phyloP scores from a whole-genome alignment of 2,113 vertebrate species.

The Psilopsiagon aurifrons region DNA sequence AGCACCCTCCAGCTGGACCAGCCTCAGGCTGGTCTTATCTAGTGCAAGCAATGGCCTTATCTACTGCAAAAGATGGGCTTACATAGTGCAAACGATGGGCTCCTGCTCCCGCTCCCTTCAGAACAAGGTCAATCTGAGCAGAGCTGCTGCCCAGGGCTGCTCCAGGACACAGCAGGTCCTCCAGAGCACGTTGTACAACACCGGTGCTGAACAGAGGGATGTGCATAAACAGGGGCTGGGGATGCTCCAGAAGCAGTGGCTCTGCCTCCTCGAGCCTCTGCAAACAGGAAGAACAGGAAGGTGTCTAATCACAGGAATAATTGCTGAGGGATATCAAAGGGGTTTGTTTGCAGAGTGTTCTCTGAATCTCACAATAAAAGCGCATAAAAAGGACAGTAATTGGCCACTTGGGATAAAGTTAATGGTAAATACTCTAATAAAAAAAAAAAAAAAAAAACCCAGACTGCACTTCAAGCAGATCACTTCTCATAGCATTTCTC shows the following conservation, averaged over 20 bases:
- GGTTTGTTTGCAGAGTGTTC: slow-evolving; percentile 37
- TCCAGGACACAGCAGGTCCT: not conserved
- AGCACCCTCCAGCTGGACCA: not conserved
- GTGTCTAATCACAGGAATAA: not conserved
- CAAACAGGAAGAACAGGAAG: not conserved
- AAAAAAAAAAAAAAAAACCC: not conserved
- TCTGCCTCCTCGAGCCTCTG: not conserved
- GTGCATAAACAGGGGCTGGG: not conserved
- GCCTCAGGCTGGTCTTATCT: not conserved
- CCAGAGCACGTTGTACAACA: not conserved
- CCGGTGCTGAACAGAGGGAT: not conserved
- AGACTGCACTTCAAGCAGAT: not conserved
- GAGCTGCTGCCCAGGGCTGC: not conserved
- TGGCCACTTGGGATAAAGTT: slow-evolving; percentile 28
- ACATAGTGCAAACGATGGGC: not conserved
- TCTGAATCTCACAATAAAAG: slow-evolving; percentile 26
- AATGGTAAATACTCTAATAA: slow-evolving; percentile 59
- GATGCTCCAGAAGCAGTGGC: not conserved
- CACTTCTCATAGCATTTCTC: slow-evolving; percentile 4
- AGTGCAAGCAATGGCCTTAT: not conserved
- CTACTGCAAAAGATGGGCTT: not conserved
- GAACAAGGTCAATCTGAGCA: not conserved
- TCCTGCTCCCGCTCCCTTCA: not conserved
- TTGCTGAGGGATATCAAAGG: not conserved
- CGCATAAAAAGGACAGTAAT: slow-evolving; percentile 28